A percentile compares a stretch with the other conserved stretches of the same genome.
Evolutionary conservation across 2,888 invertebrate species (phyloP).

Genomic region (Sepioteuthis lessoniana): DNA sequence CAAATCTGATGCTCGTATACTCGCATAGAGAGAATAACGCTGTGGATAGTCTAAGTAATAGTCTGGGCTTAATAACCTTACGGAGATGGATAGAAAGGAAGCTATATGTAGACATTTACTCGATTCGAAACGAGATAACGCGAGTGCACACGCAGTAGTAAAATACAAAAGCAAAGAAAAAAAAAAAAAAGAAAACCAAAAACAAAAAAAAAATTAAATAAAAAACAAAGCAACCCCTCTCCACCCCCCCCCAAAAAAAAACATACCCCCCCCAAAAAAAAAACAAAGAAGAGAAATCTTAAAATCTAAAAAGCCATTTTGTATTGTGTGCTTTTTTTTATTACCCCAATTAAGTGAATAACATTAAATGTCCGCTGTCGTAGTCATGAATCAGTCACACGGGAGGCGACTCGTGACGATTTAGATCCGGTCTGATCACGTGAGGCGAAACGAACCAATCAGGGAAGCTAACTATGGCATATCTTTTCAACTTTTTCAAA

Average conservation of each 20-base stretch:
- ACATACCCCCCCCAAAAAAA: neutral
- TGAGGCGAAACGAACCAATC: neutral
- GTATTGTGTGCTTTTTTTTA: neutral
- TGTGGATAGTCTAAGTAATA: neutral
- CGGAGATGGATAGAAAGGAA: neutral
- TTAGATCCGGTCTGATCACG: neutral
- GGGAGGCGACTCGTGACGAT: neutral
- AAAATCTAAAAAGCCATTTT: neutral
- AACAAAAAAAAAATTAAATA: neutral
- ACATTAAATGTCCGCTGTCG: conserved; percentile 4
- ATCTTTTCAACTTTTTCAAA: conserved; percentile 33
- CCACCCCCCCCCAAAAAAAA: too few species aligned
- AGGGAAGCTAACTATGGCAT: neutral
- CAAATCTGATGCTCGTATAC: neutral
- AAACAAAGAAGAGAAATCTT: neutral
- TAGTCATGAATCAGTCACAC: conserved; percentile 21
- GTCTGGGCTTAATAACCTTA: neutral
- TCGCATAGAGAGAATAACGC: neutral
- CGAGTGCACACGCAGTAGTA: neutral
- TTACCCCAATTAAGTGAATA: neutral
- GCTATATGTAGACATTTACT: neutral
- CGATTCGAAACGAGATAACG: neutral
- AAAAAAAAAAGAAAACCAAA: neutral
- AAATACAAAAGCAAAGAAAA: neutral
- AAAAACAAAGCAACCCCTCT: too few species aligned